Percentiles rank a stretch among this genome's conserved stretches.
Evolutionary conservation across 2,888 invertebrate genomes (phyloP).

Genomic region (Agrochola litura): DNA sequence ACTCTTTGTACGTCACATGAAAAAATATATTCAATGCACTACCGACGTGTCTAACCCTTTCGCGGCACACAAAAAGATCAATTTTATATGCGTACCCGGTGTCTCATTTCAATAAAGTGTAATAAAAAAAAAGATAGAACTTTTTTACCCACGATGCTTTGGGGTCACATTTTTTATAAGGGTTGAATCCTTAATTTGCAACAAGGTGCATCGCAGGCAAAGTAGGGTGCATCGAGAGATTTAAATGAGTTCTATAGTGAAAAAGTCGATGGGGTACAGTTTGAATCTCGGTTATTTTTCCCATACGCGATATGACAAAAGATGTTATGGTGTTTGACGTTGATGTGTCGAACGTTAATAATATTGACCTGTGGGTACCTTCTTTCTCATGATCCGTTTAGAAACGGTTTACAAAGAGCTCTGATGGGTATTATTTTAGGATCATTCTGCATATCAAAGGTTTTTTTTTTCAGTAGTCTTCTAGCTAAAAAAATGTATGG

Average conservation of each 20-base stretch:
- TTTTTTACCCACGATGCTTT: constrained; percentile 89
- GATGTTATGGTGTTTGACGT: constrained; percentile 83
- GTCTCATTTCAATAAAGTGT: constrained; percentile 90
- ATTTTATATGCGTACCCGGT: constrained; percentile 89
- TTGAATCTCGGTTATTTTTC: constrained; percentile 78
- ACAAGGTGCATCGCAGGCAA: constrained; percentile 89
- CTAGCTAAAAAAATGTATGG: background rate
- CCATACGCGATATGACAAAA: constrained; percentile 80
- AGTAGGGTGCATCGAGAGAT: constrained; percentile 84
- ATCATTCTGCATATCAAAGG: background rate
- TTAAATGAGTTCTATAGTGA: constrained; percentile 87
- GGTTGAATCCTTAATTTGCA: constrained; percentile 90
- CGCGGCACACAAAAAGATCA: constrained; percentile 85
- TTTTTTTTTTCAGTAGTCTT: background rate
- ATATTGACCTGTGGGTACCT: constrained; percentile 70
- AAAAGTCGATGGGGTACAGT: constrained; percentile 81
- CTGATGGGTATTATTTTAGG: background rate
- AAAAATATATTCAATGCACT: constrained; percentile 81
- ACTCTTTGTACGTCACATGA: constrained; percentile 72
- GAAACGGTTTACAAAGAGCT: constrained; percentile 33
- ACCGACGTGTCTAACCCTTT: constrained; percentile 84
- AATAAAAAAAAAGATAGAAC: constrained; percentile 88
- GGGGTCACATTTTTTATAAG: constrained; percentile 87
- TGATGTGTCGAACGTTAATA: constrained; percentile 81
- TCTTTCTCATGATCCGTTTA: constrained; percentile 69